Conservation (phyloP, 2,113 vertebrate species). For the Girardinichthys multiradiatus region DNA sequence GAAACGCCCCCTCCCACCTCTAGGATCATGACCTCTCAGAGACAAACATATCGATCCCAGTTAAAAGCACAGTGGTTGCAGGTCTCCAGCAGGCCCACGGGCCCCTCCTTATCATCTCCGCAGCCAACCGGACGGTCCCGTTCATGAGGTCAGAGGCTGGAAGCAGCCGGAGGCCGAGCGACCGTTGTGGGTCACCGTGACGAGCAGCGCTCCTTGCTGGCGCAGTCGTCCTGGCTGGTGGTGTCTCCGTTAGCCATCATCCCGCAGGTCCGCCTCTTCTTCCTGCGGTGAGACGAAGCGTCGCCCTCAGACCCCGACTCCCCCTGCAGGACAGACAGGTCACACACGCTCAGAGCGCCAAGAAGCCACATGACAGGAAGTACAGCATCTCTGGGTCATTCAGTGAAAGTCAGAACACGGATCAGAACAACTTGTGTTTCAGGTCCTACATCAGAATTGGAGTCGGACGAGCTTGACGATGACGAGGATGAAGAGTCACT, state of each 20-base stretch:
- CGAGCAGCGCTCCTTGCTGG: constrained; percentile 97
- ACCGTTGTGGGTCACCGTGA: constrained; percentile 87
- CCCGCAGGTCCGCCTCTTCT: constrained; percentile 90
- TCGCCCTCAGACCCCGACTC: constrained; percentile 90
- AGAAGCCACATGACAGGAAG: no score
- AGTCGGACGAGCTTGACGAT: constrained; percentile 93
- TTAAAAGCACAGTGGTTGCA: constrained; percentile 56
- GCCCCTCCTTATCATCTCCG: no score
- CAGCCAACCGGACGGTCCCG: no score
- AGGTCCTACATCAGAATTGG: constrained; percentile 88
- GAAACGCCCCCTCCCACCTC: no score
- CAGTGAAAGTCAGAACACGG: no score
- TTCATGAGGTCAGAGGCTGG: no score
- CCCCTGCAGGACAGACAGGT: constrained; percentile 73
- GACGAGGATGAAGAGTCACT: constrained; percentile 98
- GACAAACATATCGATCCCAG: constrained; percentile 10
- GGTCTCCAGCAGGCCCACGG: constrained; percentile 12
- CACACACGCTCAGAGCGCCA: neutral
- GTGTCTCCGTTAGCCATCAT: constrained; percentile 88
- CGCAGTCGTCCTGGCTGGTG: constrained; percentile 92
- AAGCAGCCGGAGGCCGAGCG: constrained; percentile 1
- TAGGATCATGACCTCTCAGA: neutral
- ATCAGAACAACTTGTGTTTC: neutral
- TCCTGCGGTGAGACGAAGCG: constrained; percentile 87
- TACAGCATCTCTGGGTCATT: neutral